Evolutionary conservation across 2,113 vertebrate genomes (phyloP).

Genomic region (Pollachius pollachius): DNA sequence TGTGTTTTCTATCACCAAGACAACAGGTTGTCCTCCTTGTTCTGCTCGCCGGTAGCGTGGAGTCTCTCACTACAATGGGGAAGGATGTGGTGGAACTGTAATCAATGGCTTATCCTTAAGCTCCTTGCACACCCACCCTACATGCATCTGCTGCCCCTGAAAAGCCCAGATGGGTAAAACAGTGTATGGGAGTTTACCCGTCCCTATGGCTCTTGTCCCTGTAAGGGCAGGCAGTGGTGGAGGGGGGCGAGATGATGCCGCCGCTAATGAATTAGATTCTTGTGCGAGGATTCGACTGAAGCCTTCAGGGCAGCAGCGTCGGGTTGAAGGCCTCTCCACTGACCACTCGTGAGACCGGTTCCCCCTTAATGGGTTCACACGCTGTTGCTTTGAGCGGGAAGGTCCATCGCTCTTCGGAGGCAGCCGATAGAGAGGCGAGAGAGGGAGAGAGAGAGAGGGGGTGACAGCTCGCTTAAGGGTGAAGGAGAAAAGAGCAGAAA

Average conservation of each 20-base stretch:
- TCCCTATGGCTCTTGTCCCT: too few species aligned
- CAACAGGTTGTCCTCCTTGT: constrained; percentile 58
- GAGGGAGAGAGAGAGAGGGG: too few species aligned
- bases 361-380: constrained; percentile 40
- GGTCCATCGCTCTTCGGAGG: constrained; percentile 44
- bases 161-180: too few species aligned
- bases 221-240: too few species aligned
- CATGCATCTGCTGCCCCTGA: constrained; percentile 34
- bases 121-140: constrained; percentile 47
- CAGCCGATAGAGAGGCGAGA: constrained; percentile 21
- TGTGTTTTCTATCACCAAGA: constrained; percentile 69
- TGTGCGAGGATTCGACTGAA: neutral
- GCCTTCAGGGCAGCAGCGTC: constrained; percentile 17
- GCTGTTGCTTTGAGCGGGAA: constrained; percentile 32
- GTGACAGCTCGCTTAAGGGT: too few species aligned
- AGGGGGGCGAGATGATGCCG: too few species aligned
- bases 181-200: too few species aligned
- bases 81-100: constrained; percentile 52
- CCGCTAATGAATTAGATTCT: too few species aligned
- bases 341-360: too few species aligned
- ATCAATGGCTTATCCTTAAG: constrained; percentile 66
- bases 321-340: constrained; percentile 3
- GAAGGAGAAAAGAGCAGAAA: constrained; percentile 41
- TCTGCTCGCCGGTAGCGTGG: constrained; percentile 49
- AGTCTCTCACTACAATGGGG: constrained; percentile 50